phyloP scores from a whole-genome alignment of 2,888 invertebrate species.

The Acanthosepion pharaonis region DNA sequence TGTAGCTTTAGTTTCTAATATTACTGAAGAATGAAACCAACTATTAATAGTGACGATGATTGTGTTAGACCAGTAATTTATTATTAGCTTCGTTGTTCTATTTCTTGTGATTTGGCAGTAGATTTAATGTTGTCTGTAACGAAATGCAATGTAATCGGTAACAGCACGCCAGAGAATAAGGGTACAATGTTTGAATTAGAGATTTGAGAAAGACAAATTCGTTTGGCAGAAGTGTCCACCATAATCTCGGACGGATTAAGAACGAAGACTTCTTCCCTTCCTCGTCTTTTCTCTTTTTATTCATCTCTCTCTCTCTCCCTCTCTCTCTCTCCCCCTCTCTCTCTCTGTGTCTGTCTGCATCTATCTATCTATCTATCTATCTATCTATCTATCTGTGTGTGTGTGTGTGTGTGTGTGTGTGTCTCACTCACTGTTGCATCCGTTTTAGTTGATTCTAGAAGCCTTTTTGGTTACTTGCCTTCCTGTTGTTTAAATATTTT shows the following conservation, averaged over 20 bases:
- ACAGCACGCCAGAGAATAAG: not conserved
- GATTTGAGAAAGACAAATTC: not conserved
- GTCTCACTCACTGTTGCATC: too few relatives aligned
- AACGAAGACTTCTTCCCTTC: not conserved
- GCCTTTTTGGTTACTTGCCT: too few relatives aligned
- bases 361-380: too few relatives aligned
- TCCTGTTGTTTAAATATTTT: too few relatives aligned
- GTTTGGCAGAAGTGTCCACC: not conserved
- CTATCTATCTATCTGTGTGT: too few relatives aligned
- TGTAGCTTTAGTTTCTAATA: too few relatives aligned
- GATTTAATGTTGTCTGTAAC: conserved; percentile 17
- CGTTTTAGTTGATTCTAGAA: too few relatives aligned
- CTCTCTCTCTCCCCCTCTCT: not conserved
- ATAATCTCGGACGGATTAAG: conserved; percentile 33
- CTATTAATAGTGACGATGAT: not conserved
- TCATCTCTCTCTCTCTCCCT: not conserved
- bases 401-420: too few relatives aligned
- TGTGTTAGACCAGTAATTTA: not conserved
- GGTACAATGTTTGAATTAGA: not conserved
- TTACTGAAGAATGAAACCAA: not conserved
- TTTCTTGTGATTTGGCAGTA: not conserved
- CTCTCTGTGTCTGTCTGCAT: not conserved
- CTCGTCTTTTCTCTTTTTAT: not conserved
- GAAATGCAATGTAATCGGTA: not conserved
- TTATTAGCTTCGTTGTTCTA: not conserved